Conservation (phyloP, 2,113 vertebrate species). For the Sakesphorus luctuosus region DNA sequence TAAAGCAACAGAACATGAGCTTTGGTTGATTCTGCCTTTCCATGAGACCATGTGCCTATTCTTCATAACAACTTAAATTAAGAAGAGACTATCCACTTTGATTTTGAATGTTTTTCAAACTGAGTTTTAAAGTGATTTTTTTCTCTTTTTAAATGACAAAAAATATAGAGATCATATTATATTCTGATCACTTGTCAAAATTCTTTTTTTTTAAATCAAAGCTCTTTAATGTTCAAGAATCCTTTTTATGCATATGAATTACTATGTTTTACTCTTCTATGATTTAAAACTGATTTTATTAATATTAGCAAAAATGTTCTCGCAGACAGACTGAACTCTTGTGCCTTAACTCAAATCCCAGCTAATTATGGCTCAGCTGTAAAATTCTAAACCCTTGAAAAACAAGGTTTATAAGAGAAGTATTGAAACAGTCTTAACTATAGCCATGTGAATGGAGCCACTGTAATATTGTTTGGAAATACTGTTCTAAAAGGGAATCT, state of each 20-base stretch:
- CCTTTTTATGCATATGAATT: constrained; percentile 7
- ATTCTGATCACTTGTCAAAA: constrained; percentile 24
- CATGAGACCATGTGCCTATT: background rate
- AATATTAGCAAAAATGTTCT: constrained; percentile 43
- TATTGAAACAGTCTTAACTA: constrained; percentile 61
- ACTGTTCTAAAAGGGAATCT: constrained; percentile 61
- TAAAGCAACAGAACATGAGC: background rate
- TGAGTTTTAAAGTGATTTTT: background rate
- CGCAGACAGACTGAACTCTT: constrained; percentile 27
- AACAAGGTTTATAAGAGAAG: constrained; percentile 64
- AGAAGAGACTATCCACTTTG: background rate
- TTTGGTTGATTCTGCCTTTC: constrained; percentile 1
- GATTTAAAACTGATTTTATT: constrained; percentile 52
- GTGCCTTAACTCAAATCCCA: constrained; percentile 33
- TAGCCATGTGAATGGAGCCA: constrained; percentile 60
- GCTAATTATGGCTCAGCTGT: constrained; percentile 57
- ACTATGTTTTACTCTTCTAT: background rate
- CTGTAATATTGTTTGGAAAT: constrained; percentile 70
- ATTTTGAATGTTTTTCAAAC: constrained; percentile 27
- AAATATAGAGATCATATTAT: background rate
- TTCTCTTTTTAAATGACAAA: background rate
- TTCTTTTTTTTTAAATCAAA: constrained; percentile 37
- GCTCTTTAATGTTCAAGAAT: constrained; percentile 24
- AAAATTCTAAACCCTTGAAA: constrained; percentile 58
- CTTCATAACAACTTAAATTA: background rate